Conservation (phyloP, 2,888 invertebrate species). For the Drosophila mercatorum region DNA sequence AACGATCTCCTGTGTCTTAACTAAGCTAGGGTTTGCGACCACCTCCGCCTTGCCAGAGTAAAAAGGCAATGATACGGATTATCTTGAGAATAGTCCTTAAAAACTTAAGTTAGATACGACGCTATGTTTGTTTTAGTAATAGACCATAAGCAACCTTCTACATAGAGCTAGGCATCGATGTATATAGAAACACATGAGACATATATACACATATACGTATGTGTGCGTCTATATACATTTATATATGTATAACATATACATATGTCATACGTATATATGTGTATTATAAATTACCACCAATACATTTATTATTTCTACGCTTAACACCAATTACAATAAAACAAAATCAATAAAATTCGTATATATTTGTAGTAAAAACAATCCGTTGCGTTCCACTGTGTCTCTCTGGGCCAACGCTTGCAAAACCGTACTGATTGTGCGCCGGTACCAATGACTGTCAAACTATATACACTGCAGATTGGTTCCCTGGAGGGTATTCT, state of each 20-base stretch:
- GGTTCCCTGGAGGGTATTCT: conserved; percentile 29
- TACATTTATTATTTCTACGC: conserved; percentile 66
- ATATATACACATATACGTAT: conserved; percentile 15
- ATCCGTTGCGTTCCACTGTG: conserved; percentile 1
- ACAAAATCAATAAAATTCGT: conserved; percentile 55
- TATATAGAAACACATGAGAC: conserved; percentile 53
- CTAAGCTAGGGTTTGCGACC: conserved; percentile 71
- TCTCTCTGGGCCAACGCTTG: neutral
- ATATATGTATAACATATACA: conserved; percentile 24
- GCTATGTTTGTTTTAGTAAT: conserved; percentile 71
- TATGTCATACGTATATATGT: conserved; percentile 23
- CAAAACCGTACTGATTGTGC: conserved; percentile 13
- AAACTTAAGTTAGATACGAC: conserved; percentile 58
- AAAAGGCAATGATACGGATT: conserved; percentile 56
- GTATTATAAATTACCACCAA: conserved; percentile 57
- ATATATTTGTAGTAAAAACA: conserved; percentile 51
- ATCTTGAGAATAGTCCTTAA: conserved; percentile 59
- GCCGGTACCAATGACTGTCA: conserved; percentile 4
- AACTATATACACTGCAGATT: conserved; percentile 34
- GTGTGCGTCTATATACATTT: conserved; percentile 5
- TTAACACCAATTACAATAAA: conserved; percentile 68
- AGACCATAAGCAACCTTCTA: conserved; percentile 64
- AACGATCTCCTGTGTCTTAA: conserved; percentile 80
- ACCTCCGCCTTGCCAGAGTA: conserved; percentile 35
- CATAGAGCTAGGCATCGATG: conserved; percentile 56